Conservation (phyloP, 2,113 vertebrate species). For the Platysternon megacephalum region DNA sequence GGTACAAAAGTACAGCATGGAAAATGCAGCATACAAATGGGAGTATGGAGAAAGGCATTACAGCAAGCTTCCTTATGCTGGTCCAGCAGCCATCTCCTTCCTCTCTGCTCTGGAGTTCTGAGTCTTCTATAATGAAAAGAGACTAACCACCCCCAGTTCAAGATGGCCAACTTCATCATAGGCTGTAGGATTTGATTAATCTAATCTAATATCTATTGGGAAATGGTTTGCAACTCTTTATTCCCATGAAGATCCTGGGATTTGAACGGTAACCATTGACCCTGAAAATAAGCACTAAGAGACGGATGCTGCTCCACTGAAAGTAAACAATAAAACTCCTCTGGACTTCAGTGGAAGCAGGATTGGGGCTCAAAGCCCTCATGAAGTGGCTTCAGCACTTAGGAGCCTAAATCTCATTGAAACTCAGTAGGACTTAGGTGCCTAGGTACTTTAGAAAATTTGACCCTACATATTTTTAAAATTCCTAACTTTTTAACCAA, state of each 20-base stretch:
- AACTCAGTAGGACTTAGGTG: neutral
- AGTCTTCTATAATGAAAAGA: neutral
- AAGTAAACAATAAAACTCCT: neutral
- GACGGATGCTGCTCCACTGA: neutral
- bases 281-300: neutral
- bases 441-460: neutral
- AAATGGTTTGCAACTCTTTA: neutral
- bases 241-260: neutral
- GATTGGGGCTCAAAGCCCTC: neutral
- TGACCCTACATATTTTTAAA: neutral
- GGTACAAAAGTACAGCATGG: neutral
- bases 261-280: neutral
- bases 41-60: neutral
- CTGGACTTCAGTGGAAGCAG: neutral
- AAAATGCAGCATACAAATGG: too few species aligned
- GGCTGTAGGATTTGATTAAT: neutral
- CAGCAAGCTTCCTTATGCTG: neutral
- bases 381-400: rapidly evolving
- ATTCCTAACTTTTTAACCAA: neutral
- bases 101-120: neutral
- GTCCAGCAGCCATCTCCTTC: neutral
- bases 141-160: neutral
- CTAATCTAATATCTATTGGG: neutral
- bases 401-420: neutral
- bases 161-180: neutral